Evolutionary conservation across 1,140 invertebrate species (phyloP).

Genomic region (Drosophila elegans): DNA sequence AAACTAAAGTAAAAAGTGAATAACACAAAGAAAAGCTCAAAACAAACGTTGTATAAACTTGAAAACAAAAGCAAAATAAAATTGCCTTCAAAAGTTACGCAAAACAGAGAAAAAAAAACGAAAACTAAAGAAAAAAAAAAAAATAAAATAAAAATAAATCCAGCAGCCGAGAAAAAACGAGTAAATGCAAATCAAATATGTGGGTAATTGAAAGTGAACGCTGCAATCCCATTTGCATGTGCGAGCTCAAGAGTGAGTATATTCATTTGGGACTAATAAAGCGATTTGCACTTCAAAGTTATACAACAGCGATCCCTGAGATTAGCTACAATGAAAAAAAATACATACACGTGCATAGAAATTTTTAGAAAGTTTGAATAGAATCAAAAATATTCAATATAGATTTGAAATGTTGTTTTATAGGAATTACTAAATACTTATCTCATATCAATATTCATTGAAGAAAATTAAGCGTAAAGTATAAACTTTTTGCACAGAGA

Average conservation of each 20-base stretch:
- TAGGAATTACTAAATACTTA: too few relatives aligned
- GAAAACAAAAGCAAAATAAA: conserved; percentile 28
- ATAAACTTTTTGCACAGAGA: too few relatives aligned
- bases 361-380: too few relatives aligned
- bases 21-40: conserved; percentile 19
- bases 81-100: conserved; percentile 45
- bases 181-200: conserved; percentile 57
- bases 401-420: too few relatives aligned
- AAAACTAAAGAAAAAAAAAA: conserved; percentile 7
- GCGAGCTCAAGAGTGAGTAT: conserved; percentile 12
- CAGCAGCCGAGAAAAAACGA: background rate
- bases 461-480: too few relatives aligned
- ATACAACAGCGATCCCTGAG: background rate
- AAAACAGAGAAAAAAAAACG: conserved; percentile 30
- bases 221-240: conserved; percentile 19
- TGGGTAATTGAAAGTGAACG: conserved; percentile 56
- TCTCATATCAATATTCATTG: too few relatives aligned
- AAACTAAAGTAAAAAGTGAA: conserved; percentile 16
- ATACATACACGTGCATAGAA: background rate
- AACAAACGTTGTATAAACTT: conserved; percentile 49
- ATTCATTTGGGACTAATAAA: conserved; percentile 46
- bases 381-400: too few relatives aligned
- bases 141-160: conserved; percentile 15
- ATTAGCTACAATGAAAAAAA: background rate
- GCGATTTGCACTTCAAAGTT: conserved; percentile 13